Base-by-base conservation (phyloP, 2,113 vertebrate species). In the Platichthys stellatus region DNA sequence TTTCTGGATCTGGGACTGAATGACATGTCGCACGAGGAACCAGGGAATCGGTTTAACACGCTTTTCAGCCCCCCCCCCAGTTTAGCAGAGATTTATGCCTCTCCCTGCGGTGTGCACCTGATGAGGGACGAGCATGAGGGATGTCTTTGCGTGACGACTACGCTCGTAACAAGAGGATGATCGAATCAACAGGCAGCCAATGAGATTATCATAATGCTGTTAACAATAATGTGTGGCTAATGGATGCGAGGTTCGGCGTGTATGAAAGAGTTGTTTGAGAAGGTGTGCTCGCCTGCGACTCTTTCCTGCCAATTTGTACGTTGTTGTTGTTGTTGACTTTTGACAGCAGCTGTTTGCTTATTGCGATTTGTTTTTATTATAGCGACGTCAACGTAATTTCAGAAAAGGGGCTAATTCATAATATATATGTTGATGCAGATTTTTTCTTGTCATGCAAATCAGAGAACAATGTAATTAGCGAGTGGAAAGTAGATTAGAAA, bases 191-290 rank as follows among this genome's bases (percentile, higher is more conserved):
- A 82, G 84, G 77, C 82, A 15, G 89, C 77, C 69, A 94, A 94
- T 92, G 21, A 10, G 67, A 94, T 94, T 94, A 94, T 84, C 60
- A 89, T 94, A 92, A 94, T 94, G 89, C 78, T 87, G 92, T 94
- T 94, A 91, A 86, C 88, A 91, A 83, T 91, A 94, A 93, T 83
- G 88, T 90, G 92, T 92, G 92, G 86, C 89, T 92, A 94, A 94
- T 92, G 91, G 88, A 88, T 82, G 88, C 18, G 75, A 82, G 87
- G 66, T 0, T 85, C 74, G 88, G 74, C 81, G 77, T 89, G 89
- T 86, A 85, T 84, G 86, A 90, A 87, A 82, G 72, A 85, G 78
- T 72, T 1, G 77, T 86, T 86, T 83, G 62, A 84, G 83, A 86
- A n/a, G 81, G 83, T 84, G 84, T 80, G 78, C 63, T 75, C 78